Conservation (phyloP, 2,888 invertebrate genomes). For the Drosophila longiperda region DNA sequence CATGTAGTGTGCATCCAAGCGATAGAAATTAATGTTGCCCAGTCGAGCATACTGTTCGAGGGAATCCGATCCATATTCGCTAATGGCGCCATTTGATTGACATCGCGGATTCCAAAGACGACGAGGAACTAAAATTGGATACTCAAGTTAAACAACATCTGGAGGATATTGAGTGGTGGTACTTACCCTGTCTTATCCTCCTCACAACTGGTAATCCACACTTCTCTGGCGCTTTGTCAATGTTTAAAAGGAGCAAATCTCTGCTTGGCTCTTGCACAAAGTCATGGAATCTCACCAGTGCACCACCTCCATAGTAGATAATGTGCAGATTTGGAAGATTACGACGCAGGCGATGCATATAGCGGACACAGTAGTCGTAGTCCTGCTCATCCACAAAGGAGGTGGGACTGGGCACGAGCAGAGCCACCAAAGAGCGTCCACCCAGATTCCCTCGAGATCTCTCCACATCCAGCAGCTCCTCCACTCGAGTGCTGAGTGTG, state of each 20-base stretch:
- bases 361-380: slow-evolving; percentile 86
- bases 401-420: slow-evolving; percentile 87
- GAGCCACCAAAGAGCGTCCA: slow-evolving; percentile 88
- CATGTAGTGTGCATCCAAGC: slow-evolving; percentile 90
- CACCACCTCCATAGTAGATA: slow-evolving; percentile 87
- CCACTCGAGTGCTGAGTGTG: slow-evolving; percentile 86
- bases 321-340: slow-evolving; percentile 89
- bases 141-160: background rate
- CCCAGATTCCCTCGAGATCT: slow-evolving; percentile 86
- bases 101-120: slow-evolving; percentile 88
- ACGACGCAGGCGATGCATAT: slow-evolving; percentile 86
- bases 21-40: slow-evolving; percentile 88
- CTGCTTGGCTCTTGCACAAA: slow-evolving; percentile 87
- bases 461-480: slow-evolving; percentile 86
- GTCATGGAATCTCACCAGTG: slow-evolving; percentile 87
- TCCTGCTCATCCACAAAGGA: slow-evolving; percentile 86
- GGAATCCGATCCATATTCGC: slow-evolving; percentile 84
- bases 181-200: slow-evolving; percentile 88
- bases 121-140: slow-evolving; percentile 85
- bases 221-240: slow-evolving; percentile 66
- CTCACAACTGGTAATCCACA: slow-evolving; percentile 85
- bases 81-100: slow-evolving; percentile 85
- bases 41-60: slow-evolving; percentile 88
- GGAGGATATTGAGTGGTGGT: background rate
- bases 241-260: slow-evolving; percentile 85